Base-by-base conservation (phyloP, 1,140 invertebrate genomes). In the Pteromalus puparum region DNA sequence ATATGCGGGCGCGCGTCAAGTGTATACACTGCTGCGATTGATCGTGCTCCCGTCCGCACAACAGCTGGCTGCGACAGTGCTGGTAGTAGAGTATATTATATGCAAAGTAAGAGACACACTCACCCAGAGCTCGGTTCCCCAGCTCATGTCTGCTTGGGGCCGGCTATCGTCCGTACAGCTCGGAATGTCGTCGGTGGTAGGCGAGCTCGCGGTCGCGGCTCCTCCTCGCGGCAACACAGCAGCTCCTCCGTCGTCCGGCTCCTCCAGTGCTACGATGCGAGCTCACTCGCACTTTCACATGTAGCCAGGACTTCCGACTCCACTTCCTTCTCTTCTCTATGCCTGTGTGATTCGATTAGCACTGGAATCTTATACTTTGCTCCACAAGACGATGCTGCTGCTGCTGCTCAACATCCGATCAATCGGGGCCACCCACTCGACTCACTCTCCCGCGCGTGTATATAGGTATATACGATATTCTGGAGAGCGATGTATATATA, bases 61-160 rank as follows among this genome's bases (percentile, higher is more conserved):
- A 61, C 18, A 61, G 53, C 53, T 61, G 53, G 46, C 46, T 15
- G 46, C 12, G 46, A 48, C 13, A 48, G 13, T 15, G 1, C 5
- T 46, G 13, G 42, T 42, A 42, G 38, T 1, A 73, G 24, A 18
- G 24, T 15, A 13, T 30, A 4, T 30, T 10, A 38, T n/a, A 21
- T n/a, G 34, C n/a, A 21, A n/a, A 72, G 68, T 5, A 26, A 26
- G 21, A 72, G 68, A 42, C 18, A 61, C 67, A 93, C 93, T 93
- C 88, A 94, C 93, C 93, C 93, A 94, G 87, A 94, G 90, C 88
- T 94, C 93, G 84, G 90, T 93, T 87, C 93, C 93, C 93, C 93
- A 94, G 91, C 92, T 94, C 91, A 93, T 92, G 88, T 88, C 92
- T 82, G 89, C 88, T 81, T 77, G 80, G 84, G 84, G 75, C 84